A percentile compares a stretch with the other conserved stretches of the same genome.
These are phyloP conservation scores for Malaclemys terrapin DNA, from an alignment of 2,113 vertebrate species.

Conservation along the genomic window DNA sequence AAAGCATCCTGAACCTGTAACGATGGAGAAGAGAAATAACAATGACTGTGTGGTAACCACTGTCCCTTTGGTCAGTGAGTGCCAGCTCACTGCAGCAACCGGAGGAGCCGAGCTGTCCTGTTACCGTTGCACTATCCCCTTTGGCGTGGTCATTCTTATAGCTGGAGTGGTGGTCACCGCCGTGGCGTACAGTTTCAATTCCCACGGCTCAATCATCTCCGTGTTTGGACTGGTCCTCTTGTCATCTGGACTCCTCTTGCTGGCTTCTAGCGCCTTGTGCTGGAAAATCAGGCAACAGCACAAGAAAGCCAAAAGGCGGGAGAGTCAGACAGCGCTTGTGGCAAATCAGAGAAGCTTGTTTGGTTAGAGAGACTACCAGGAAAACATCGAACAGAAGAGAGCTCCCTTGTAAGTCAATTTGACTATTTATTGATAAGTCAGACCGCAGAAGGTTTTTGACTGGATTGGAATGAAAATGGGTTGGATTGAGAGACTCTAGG, in stretches of 20 bases:
- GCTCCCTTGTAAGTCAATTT: slow-evolving; percentile 35
- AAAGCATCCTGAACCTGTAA: slow-evolving; percentile 74
- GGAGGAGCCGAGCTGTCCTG: slow-evolving; percentile 94
- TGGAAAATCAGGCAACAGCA: slow-evolving; percentile 89
- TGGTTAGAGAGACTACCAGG: slow-evolving; percentile 69
- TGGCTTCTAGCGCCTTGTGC: slow-evolving; percentile 89
- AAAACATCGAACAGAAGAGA: background rate
- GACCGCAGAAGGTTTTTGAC: slow-evolving; percentile 34
- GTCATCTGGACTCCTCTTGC: slow-evolving; percentile 85
- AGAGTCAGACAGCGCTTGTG: slow-evolving; percentile 93
- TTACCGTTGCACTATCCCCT: slow-evolving; percentile 95
- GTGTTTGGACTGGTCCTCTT: slow-evolving; percentile 92
- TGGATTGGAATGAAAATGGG: background rate
- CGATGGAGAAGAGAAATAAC: slow-evolving; percentile 79
- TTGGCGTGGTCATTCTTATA: slow-evolving; percentile 95
- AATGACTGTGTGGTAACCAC: slow-evolving; percentile 77
- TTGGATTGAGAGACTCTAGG: background rate
- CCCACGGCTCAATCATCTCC: slow-evolving; percentile 96
- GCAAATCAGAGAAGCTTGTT: slow-evolving; percentile 88
- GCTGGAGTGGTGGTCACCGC: slow-evolving; percentile 90
- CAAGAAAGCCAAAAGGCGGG: slow-evolving; percentile 91
- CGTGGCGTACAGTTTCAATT: slow-evolving; percentile 97
- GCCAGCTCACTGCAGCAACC: slow-evolving; percentile 91
- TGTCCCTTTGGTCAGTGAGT: slow-evolving; percentile 89
- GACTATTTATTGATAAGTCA: slow-evolving; percentile 50